Percentiles rank a stretch among this genome's conserved stretches.
Conservation (phyloP, 2,113 vertebrate species). For the Deroptyus accipitrinus region DNA sequence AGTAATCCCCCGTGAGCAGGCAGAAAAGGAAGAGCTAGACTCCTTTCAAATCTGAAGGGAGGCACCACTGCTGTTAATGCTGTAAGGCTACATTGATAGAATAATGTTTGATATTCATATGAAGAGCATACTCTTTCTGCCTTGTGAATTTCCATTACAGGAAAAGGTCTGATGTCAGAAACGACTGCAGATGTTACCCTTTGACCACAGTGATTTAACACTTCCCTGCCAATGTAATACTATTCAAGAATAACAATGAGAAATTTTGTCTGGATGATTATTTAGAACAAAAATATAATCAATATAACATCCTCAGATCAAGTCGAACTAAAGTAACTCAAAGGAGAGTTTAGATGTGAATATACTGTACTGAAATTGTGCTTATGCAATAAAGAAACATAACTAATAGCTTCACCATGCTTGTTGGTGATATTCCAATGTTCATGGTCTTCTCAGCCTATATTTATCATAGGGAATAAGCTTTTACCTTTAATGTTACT, state of each 20-base stretch:
- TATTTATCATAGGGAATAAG: not conserved
- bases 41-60: not conserved
- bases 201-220: not conserved
- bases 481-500: not conserved
- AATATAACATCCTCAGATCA: not conserved
- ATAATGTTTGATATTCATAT: not conserved
- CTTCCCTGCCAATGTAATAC: not conserved
- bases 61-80: not conserved
- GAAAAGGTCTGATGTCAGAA: conserved; percentile 19
- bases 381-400: not conserved
- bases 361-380: not conserved
- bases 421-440: not conserved
- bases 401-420: not conserved
- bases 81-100: not conserved
- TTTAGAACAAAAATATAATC: not conserved
- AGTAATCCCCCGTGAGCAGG: not conserved
- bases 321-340: not conserved
- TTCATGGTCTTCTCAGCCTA: not conserved
- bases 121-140: not conserved
- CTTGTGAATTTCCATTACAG: not conserved
- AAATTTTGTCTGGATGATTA: not conserved
- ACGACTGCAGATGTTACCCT: not conserved
- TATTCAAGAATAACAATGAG: not conserved
- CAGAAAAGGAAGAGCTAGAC: not conserved
- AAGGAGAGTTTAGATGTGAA: not conserved